phyloP scores from a whole-genome alignment of 2,113 vertebrate species.

The Herpailurus yagouaroundi region DNA sequence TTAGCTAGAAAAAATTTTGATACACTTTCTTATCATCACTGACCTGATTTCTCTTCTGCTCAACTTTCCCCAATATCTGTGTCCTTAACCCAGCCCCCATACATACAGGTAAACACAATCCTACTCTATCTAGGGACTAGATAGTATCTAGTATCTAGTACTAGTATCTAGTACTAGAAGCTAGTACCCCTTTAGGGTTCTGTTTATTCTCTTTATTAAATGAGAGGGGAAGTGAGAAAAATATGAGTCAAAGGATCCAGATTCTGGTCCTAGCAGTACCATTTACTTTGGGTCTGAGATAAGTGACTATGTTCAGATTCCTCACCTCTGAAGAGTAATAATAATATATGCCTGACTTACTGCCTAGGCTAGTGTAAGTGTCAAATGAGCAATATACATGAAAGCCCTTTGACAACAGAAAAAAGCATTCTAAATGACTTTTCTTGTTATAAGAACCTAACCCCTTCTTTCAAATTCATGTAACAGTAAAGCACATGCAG shows the following conservation, averaged over 20 bases:
- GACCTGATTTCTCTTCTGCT: neutral
- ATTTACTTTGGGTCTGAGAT: constrained; percentile 6
- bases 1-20: neutral
- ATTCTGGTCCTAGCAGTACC: neutral
- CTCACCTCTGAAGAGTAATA: constrained; percentile 32
- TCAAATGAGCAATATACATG: neutral
- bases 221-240: neutral
- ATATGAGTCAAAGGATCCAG: neutral
- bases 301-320: neutral
- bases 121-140: neutral
- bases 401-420: constrained; percentile 51
- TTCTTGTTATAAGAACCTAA: neutral
- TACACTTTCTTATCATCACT: neutral
- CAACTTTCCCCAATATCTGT: neutral
- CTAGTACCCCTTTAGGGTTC: neutral
- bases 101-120: neutral
- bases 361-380: neutral
- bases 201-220: constrained; percentile 37
- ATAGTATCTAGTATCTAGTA: too few species aligned
- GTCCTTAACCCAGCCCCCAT: neutral
- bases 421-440: neutral
- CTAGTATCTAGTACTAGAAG: too few species aligned
- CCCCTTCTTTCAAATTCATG: neutral
- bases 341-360: neutral
- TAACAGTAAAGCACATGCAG: neutral